Conservation (phyloP, 2,797 vertebrate species). For the Phalloptychus januarius region DNA sequence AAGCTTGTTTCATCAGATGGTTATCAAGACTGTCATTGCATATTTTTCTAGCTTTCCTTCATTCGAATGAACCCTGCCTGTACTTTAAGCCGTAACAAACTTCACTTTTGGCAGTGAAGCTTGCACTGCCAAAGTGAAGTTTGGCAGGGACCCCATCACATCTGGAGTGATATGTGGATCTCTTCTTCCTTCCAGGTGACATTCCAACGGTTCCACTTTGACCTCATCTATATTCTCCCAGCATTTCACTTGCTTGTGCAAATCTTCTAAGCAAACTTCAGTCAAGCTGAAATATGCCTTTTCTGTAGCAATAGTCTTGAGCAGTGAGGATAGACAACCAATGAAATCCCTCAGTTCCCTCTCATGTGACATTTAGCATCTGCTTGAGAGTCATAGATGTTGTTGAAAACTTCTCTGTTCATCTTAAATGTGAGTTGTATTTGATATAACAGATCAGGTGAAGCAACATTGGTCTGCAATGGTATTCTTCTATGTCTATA, state of each 20-base stretch:
- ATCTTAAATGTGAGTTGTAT: neutral
- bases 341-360: slow-evolving; percentile 61
- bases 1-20: neutral
- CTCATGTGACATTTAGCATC: slow-evolving; percentile 36
- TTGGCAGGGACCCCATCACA: too few relatives aligned
- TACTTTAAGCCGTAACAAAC: neutral
- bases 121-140: too few relatives aligned
- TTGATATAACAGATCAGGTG: neutral
- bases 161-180: neutral
- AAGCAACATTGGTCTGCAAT: neutral
- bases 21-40: neutral
- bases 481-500: neutral
- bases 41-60: neutral
- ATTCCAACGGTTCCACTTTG: neutral
- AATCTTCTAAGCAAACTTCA: neutral
- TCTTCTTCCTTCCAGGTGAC: neutral
- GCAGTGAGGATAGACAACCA: slow-evolving; percentile 52
- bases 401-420: neutral
- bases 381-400: slow-evolving; percentile 11
- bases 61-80: neutral
- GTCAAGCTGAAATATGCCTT: neutral
- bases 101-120: neutral
- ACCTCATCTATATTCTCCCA: neutral
- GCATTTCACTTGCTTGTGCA: neutral
- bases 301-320: neutral